Conservation (phyloP, 2,888 invertebrate genomes). For the Agriopis aurantiaria region DNA sequence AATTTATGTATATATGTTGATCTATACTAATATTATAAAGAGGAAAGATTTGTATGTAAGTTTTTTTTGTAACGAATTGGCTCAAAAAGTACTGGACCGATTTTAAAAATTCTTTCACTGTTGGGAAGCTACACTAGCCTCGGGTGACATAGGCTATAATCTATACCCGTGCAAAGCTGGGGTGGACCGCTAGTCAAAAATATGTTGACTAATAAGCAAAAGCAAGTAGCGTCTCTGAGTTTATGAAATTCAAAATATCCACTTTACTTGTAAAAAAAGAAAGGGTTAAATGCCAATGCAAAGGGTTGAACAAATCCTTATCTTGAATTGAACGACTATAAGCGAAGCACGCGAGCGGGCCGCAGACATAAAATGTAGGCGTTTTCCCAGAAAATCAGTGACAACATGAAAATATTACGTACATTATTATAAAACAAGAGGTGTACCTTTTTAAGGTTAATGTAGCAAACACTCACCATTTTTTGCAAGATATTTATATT, state of each 20-base stretch:
- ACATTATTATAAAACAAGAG: slow-evolving; percentile 8
- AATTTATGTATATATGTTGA: too few species aligned
- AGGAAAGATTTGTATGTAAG: too few species aligned
- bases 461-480: too few species aligned
- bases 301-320: slow-evolving; percentile 17
- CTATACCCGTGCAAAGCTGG: too few species aligned
- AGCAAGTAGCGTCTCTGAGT: background rate
- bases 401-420: slow-evolving; percentile 12
- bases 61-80: too few species aligned
- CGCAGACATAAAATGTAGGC: slow-evolving; percentile 18
- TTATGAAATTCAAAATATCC: background rate
- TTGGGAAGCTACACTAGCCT: too few species aligned
- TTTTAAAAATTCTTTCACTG: too few species aligned
- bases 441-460: background rate
- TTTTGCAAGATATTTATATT: too few species aligned
- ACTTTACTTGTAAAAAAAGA: slow-evolving; percentile 18
- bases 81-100: too few species aligned
- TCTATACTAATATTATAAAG: too few species aligned
- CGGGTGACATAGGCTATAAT: too few species aligned
- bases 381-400: slow-evolving; percentile 24
- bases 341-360: slow-evolving; percentile 17
- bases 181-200: too few species aligned
- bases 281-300: slow-evolving; percentile 15
- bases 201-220: background rate
- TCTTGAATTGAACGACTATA: slow-evolving; percentile 13